phyloP scores from a whole-genome alignment of 30 jellyfish, hydroid and myxozoan genomes.

The Hydractinia echinata region DNA sequence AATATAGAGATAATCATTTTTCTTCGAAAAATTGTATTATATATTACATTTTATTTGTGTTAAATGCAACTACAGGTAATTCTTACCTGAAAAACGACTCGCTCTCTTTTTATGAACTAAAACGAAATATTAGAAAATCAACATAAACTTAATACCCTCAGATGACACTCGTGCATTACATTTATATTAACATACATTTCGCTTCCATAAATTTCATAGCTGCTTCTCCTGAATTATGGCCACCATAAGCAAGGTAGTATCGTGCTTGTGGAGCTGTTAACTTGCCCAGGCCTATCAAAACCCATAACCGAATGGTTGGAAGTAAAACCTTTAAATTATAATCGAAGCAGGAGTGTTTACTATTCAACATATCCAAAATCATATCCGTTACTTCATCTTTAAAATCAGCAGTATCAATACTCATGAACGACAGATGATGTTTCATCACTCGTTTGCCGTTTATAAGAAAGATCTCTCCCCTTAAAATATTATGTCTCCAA shows the following conservation, averaged over 20 bases:
- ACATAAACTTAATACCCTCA: too few relatives aligned
- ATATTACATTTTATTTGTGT: too few relatives aligned
- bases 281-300: background rate
- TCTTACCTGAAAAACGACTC: too few relatives aligned
- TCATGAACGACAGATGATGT: constrained; percentile 1
- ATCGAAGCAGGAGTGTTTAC: background rate
- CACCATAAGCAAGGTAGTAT: background rate
- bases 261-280: background rate
- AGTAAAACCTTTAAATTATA: background rate
- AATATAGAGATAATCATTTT: too few relatives aligned
- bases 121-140: too few relatives aligned
- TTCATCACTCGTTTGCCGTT: background rate
- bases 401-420: constrained; percentile 1
- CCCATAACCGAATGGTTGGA: background rate
- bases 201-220: background rate
- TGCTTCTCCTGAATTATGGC: background rate
- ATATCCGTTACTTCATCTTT: background rate
- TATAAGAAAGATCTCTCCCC: background rate
- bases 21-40: too few relatives aligned
- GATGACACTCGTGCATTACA: too few relatives aligned
- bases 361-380: background rate
- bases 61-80: too few relatives aligned
- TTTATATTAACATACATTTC: background rate
- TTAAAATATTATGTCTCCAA: constrained; percentile 8
- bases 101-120: too few relatives aligned